Conservation (phyloP, 1,140 invertebrate genomes). For the Scylla paramamosain region DNA sequence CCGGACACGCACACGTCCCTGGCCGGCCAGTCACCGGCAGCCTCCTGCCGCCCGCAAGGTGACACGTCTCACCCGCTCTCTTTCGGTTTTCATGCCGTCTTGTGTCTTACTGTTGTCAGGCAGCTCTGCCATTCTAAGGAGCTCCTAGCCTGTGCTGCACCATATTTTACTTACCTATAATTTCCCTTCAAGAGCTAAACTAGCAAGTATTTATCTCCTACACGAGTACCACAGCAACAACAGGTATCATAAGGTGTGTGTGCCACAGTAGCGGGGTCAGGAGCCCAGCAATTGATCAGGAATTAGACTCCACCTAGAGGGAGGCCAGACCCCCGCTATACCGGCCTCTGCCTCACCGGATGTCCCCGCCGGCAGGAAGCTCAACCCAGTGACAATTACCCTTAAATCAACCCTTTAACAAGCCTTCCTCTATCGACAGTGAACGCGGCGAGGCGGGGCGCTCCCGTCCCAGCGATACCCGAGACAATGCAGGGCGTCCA, state of each 20-base stretch:
- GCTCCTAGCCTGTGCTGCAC: neutral
- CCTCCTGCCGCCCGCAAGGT: slow-evolving; percentile 26
- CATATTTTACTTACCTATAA: neutral
- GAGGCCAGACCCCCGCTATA: neutral
- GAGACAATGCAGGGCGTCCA: neutral
- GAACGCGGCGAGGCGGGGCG: neutral
- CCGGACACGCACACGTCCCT: neutral
- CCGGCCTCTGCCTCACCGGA: neutral
- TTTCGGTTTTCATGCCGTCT: neutral
- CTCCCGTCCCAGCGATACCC: neutral
- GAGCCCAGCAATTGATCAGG: neutral
- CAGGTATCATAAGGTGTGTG: neutral
- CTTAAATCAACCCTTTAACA: slow-evolving; percentile 16
- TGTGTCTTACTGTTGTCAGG: neutral
- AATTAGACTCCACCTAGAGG: slow-evolving; percentile 29
- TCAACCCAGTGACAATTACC: neutral
- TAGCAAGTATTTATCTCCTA: neutral
- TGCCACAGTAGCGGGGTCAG: slow-evolving; percentile 28
- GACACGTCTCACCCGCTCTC: neutral
- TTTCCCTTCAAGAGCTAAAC: neutral
- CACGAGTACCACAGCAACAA: neutral
- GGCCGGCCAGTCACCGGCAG: neutral
- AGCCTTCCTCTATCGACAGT: neutral
- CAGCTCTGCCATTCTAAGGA: neutral
- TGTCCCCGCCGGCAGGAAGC: slow-evolving; percentile 32